These are phyloP conservation scores for Poeciliopsis retropinna DNA, from an alignment of 2,113 vertebrate genomes.

Conservation along the genomic window DNA sequence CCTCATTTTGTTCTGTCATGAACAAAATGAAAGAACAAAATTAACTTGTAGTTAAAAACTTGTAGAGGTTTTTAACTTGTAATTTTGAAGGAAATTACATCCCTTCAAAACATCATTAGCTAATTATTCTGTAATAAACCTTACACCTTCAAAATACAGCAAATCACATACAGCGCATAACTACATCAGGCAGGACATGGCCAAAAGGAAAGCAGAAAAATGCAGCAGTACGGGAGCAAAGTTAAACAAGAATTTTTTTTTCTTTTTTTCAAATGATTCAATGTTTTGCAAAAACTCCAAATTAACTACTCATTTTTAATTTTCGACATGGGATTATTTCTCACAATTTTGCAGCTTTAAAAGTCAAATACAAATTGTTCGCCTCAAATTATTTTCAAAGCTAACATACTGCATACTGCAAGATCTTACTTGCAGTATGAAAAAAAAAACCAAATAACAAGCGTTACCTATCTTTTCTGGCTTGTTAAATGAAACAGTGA, in stretches of 20 bases:
- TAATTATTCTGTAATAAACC: background rate
- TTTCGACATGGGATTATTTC: background rate
- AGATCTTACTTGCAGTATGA: background rate
- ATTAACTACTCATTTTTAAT: background rate
- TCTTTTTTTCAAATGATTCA: background rate
- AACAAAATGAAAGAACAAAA: too few relatives aligned
- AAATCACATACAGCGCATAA: background rate
- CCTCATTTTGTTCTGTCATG: background rate
- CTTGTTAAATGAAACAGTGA: background rate
- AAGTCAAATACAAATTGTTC: background rate
- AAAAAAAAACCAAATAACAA: background rate
- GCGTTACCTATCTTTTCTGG: background rate
- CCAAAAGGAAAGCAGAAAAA: background rate
- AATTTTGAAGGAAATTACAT: background rate
- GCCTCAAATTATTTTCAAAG: background rate
- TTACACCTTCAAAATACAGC: too few relatives aligned
- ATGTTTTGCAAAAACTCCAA: background rate
- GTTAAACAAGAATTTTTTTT: background rate
- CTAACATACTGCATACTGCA: too few relatives aligned
- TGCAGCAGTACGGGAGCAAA: background rate
- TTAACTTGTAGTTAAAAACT: too few relatives aligned
- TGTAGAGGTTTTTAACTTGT: background rate
- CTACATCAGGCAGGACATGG: background rate
- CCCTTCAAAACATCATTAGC: background rate
- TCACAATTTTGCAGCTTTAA: too few relatives aligned